Evolutionary conservation across 2,113 vertebrate genomes (phyloP).

Genomic region (Tetrao urogallus): DNA sequence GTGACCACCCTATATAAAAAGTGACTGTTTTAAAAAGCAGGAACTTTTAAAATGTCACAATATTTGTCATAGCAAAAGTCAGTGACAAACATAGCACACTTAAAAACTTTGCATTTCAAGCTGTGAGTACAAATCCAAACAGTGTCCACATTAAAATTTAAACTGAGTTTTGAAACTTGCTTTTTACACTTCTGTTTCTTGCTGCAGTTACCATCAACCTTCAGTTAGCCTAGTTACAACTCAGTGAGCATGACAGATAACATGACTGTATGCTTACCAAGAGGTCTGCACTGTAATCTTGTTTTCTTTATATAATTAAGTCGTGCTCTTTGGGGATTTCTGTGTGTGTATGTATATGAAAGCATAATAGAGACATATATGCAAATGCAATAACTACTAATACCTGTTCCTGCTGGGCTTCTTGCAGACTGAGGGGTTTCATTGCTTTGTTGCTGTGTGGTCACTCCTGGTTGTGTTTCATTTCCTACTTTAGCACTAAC

Average conservation of each 20-base stretch:
- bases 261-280: background rate
- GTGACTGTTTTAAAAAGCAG: background rate
- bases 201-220: background rate
- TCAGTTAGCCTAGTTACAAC: background rate
- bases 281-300: background rate
- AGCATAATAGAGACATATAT: background rate
- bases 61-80: background rate
- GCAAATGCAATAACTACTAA: background rate
- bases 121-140: background rate
- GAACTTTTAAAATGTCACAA: background rate
- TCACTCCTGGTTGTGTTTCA: background rate
- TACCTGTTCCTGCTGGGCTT: background rate
- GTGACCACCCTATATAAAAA: background rate
- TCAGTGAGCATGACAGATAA: background rate
- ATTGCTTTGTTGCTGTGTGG: background rate
- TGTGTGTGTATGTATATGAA: background rate
- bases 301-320: background rate
- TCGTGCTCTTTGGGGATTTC: background rate
- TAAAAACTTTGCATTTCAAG: background rate
- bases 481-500: background rate
- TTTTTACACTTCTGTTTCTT: background rate
- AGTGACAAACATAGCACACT: rapidly evolving
- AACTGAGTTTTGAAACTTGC: background rate
- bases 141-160: background rate
- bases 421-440: background rate